Percentiles rank a stretch among this genome's conserved stretches.
Evolutionary conservation across 1,140 invertebrate genomes (phyloP).

Genomic region (Globodera ellingtonae): DNA sequence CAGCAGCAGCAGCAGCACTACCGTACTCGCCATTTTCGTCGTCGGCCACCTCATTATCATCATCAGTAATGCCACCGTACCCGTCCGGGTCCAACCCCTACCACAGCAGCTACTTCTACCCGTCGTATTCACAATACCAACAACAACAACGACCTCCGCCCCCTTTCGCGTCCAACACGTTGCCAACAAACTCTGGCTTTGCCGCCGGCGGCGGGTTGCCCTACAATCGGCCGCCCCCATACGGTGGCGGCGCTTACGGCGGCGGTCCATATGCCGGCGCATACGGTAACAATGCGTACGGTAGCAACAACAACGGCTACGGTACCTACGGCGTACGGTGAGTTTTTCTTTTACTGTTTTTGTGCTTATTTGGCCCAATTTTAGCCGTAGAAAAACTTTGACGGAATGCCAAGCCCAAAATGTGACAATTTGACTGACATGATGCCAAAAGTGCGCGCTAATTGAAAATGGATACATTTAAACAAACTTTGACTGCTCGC

Average conservation of each 20-base stretch:
- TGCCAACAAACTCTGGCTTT: neutral
- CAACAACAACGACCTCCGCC: neutral
- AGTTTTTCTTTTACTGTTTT: neutral
- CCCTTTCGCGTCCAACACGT: too few relatives aligned
- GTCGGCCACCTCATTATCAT: too few relatives aligned
- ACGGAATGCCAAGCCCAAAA: neutral
- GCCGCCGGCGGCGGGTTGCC: too few relatives aligned
- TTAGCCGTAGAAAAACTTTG: too few relatives aligned
- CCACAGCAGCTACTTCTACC: neutral
- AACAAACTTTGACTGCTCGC: too few relatives aligned
- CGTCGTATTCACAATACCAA: neutral
- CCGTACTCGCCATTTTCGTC: neutral
- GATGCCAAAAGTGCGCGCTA: too few relatives aligned
- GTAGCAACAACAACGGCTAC: neutral
- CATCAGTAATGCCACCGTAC: neutral
- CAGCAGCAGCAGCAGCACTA: neutral
- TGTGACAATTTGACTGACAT: too few relatives aligned
- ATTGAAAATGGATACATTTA: too few relatives aligned
- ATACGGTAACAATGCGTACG: neutral
- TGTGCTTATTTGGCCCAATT: neutral
- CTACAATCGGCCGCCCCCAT: neutral
- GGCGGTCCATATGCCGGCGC: neutral
- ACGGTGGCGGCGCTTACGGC: neutral
- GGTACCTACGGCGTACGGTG: neutral
- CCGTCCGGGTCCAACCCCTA: neutral